Conservation (phyloP, 2,113 vertebrate genomes). For the Gracilinanus agilis region DNA sequence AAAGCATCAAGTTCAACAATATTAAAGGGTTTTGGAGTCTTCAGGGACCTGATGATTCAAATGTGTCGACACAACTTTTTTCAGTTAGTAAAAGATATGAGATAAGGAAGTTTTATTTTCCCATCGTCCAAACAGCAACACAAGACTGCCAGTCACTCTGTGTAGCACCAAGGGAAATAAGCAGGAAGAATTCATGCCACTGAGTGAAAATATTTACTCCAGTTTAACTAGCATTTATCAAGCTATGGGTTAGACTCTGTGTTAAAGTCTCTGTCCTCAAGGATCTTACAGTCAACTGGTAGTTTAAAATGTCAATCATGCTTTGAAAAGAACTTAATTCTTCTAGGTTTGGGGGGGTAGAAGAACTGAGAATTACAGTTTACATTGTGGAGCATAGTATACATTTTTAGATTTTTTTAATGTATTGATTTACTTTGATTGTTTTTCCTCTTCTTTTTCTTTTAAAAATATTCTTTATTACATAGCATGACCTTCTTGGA, state of each 20-base stretch:
- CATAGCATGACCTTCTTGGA: not conserved
- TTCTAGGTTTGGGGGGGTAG: not conserved
- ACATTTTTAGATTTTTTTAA: not conserved
- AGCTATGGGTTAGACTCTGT: not conserved
- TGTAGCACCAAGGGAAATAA: not conserved
- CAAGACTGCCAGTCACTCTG: not conserved
- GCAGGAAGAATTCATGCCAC: not conserved
- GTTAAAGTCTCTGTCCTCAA: not conserved
- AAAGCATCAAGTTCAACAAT: not conserved
- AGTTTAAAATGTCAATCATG: not conserved
- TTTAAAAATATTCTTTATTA: not conserved
- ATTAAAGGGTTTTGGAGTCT: not conserved
- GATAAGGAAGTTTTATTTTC: constrained; percentile 23
- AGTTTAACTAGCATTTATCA: not conserved
- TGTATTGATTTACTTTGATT: not conserved
- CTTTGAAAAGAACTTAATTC: not conserved
- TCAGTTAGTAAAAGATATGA: not conserved
- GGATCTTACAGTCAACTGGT: not conserved
- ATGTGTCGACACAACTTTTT: not conserved
- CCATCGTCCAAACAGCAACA: not conserved
- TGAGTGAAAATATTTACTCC: not conserved
- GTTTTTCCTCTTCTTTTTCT: not conserved
- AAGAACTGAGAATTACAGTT: not conserved
- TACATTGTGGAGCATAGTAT: not conserved
- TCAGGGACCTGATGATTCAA: constrained; percentile 13